phyloP scores from a whole-genome alignment of 2,797 vertebrate species.

The Glyptemys insculpta region DNA sequence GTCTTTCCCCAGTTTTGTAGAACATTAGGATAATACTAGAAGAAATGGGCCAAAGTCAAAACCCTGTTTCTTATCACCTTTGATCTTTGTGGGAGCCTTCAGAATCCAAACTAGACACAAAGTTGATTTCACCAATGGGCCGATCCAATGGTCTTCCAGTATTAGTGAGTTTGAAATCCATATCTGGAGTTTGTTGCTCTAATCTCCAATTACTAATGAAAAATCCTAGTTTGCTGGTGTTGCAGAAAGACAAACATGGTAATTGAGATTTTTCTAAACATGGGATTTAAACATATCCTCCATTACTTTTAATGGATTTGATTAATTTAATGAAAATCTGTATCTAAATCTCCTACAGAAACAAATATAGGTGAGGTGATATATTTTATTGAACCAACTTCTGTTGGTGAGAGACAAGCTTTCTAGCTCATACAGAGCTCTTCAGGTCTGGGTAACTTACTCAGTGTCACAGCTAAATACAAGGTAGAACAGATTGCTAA shows the following conservation, averaged over 20 bases:
- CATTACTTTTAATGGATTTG: not conserved
- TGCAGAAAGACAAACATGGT: not conserved
- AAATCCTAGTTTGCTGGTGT: not conserved
- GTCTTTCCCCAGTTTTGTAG: not conserved
- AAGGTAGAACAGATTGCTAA: too few species aligned
- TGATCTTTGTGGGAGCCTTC: accelerated
- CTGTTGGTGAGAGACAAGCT: not conserved
- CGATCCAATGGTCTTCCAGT: not conserved
- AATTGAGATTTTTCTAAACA: not conserved
- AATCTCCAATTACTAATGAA: not conserved
- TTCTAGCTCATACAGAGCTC: not conserved
- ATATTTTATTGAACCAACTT: not conserved
- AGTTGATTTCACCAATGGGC: not conserved
- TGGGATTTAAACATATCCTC: not conserved
- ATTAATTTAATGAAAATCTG: not conserved
- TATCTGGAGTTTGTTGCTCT: not conserved
- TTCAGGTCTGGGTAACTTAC: not conserved
- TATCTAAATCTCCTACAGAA: not conserved
- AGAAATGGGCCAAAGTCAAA: not conserved
- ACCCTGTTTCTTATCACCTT: accelerated
- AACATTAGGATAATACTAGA: not conserved
- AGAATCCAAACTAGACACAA: not conserved
- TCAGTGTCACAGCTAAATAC: too few species aligned
- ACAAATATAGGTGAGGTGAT: not conserved
- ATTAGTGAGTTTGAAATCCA: not conserved